A percentile compares a stretch with the other conserved stretches of the same genome.
These are phyloP conservation scores for Cryptotermes secundus DNA, from an alignment of 1,140 invertebrate genomes.

Conservation along the genomic window DNA sequence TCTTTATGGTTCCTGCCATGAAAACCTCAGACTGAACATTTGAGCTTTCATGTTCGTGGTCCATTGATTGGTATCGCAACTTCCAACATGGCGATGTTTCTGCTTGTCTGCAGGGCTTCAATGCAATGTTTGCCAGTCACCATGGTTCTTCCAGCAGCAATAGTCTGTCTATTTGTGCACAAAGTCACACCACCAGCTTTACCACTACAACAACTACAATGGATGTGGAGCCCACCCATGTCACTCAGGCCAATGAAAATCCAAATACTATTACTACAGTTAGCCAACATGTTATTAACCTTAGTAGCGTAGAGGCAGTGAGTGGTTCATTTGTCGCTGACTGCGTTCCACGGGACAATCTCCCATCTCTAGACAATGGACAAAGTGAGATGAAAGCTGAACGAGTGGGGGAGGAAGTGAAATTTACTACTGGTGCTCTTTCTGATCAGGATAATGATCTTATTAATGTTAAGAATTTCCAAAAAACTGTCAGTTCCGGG, in stretches of 20 bases:
- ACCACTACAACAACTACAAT: slow-evolving; percentile 22
- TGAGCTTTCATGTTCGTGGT: too few species aligned
- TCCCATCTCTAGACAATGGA: background rate
- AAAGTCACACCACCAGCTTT: slow-evolving; percentile 36
- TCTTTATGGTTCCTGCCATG: too few species aligned
- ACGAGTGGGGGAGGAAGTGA: background rate
- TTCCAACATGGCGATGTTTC: too few species aligned
- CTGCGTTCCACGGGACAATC: background rate
- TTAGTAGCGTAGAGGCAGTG: slow-evolving; percentile 15
- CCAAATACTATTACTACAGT: slow-evolving; percentile 30
- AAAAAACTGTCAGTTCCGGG: slow-evolving; percentile 20
- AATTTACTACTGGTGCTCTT: slow-evolving; percentile 34
- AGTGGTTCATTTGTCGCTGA: background rate
- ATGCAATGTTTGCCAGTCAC: slow-evolving; percentile 38
- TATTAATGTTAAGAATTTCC: slow-evolving; percentile 30
- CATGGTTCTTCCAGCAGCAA: slow-evolving; percentile 43
- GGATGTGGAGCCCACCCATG: slow-evolving; percentile 32
- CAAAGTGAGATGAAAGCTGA: background rate
- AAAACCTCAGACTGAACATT: too few species aligned
- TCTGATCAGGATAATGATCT: slow-evolving; percentile 34
- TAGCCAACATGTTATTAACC: slow-evolving; percentile 16
- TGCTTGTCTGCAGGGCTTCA: slow-evolving; percentile 36
- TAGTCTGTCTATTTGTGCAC: slow-evolving; percentile 39
- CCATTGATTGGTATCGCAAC: too few species aligned
- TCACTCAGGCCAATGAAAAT: slow-evolving; percentile 37